Percentiles rank a stretch among this genome's conserved stretches.
Conservation (phyloP, 2,797 vertebrate species). For the Garrulus glandarius region DNA sequence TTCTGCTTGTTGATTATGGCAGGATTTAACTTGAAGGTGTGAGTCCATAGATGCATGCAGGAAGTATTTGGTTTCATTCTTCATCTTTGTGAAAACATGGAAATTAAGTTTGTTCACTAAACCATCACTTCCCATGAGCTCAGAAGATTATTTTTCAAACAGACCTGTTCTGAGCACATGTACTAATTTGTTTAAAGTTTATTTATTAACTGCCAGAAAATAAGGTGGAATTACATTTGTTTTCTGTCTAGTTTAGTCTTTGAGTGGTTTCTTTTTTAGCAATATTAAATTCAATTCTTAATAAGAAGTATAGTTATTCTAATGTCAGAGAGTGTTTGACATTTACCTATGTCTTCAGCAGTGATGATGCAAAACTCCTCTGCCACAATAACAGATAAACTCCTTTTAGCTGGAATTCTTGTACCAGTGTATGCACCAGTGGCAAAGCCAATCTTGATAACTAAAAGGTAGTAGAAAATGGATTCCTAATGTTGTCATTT, state of each 20-base stretch:
- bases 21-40: neutral
- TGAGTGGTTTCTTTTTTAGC: neutral
- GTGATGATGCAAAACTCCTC: neutral
- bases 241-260: neutral
- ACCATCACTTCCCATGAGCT: neutral
- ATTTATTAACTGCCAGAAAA: constrained; percentile 17
- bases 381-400: neutral
- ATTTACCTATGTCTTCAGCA: neutral
- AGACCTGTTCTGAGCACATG: neutral
- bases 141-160: neutral
- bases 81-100: neutral
- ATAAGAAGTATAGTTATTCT: neutral
- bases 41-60: neutral
- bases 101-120: neutral
- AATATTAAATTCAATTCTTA: neutral
- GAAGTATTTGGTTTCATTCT: neutral
- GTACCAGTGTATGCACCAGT: neutral
- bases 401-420: neutral
- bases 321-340: neutral
- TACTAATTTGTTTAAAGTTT: neutral
- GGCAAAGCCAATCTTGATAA: neutral
- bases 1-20: neutral
- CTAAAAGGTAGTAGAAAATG: neutral
- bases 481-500: neutral
- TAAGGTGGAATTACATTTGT: neutral